Evolutionary conservation across 2,797 vertebrate species (phyloP).

Genomic region (Eidolon dupreanum): DNA sequence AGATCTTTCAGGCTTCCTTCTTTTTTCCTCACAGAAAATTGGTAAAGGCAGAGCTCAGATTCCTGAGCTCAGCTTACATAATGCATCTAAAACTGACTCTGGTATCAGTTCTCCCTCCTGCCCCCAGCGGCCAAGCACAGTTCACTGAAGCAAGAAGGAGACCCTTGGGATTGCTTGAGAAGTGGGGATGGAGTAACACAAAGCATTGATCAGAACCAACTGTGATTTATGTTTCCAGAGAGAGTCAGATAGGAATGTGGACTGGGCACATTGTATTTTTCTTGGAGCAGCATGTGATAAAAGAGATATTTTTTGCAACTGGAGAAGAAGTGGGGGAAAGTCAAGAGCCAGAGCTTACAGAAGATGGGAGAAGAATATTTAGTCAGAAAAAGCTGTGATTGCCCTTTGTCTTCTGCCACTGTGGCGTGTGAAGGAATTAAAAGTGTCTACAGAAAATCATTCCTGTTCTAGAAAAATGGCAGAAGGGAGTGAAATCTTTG

Average conservation of each 20-base stretch:
- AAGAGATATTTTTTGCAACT: conserved; percentile 37
- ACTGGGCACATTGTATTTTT: conserved; percentile 19
- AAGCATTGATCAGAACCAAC: not conserved
- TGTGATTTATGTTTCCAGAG: not conserved
- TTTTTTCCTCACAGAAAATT: not conserved
- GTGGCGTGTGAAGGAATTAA: not conserved
- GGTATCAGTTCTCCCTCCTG: not conserved
- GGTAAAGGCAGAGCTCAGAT: not conserved
- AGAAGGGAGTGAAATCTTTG: not conserved
- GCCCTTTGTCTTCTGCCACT: not conserved
- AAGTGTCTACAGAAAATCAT: not conserved
- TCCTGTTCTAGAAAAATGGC: not conserved
- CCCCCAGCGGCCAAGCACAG: not conserved
- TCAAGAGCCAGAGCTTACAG: not conserved
- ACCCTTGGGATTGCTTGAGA: not conserved
- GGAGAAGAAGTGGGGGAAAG: not conserved
- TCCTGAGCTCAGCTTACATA: not conserved
- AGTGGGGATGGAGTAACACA: not conserved
- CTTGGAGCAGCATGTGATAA: conserved; percentile 34
- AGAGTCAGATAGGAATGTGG: not conserved
- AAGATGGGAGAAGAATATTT: not conserved
- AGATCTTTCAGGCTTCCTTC: not conserved
- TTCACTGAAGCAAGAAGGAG: not conserved
- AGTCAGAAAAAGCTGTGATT: not conserved
- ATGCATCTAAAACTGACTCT: not conserved